Evolutionary conservation across 1,140 invertebrate genomes (phyloP).

Genomic region (Leptopilina clavipes): DNA sequence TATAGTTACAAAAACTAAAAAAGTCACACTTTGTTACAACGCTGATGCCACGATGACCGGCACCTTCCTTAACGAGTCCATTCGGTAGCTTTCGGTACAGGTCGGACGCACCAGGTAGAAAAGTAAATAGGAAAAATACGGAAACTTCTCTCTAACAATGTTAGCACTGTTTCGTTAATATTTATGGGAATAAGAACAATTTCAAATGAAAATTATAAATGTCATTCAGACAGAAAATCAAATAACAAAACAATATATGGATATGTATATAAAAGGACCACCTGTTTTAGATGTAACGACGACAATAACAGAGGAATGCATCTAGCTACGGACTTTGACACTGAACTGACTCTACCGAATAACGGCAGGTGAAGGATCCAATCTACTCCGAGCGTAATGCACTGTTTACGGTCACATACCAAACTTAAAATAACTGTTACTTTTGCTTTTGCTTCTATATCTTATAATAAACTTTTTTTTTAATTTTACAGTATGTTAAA

Average conservation of each 20-base stretch:
- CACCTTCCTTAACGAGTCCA: slow-evolving; percentile 70
- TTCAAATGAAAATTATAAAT: not conserved
- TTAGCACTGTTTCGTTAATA: not conserved
- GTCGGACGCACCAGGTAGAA: slow-evolving; percentile 69
- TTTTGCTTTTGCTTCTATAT: not conserved
- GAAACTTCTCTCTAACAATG: not conserved
- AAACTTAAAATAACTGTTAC: not conserved
- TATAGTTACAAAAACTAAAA: not conserved
- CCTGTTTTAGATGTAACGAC: not conserved
- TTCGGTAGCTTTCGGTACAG: slow-evolving; percentile 59
- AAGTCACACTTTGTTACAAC: not conserved
- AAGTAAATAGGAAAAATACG: slow-evolving; percentile 40
- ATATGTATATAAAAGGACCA: not conserved
- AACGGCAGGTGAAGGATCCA: slow-evolving; percentile 14
- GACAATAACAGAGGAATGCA: not conserved
- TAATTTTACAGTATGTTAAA: not conserved
- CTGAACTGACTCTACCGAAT: slow-evolving; percentile 1
- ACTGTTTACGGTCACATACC: not conserved
- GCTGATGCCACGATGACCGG: slow-evolving; percentile 62
- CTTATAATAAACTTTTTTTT: not conserved
- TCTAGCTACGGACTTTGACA: slow-evolving; percentile 8
- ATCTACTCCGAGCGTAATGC: not conserved
- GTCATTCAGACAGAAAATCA: not conserved
- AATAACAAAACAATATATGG: not conserved
- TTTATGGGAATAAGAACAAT: not conserved